Evolutionary conservation across 2,888 invertebrate genomes (phyloP), one percentile per base, ranked within the genome.

Genomic region (Tineola bisselliella): DNA sequence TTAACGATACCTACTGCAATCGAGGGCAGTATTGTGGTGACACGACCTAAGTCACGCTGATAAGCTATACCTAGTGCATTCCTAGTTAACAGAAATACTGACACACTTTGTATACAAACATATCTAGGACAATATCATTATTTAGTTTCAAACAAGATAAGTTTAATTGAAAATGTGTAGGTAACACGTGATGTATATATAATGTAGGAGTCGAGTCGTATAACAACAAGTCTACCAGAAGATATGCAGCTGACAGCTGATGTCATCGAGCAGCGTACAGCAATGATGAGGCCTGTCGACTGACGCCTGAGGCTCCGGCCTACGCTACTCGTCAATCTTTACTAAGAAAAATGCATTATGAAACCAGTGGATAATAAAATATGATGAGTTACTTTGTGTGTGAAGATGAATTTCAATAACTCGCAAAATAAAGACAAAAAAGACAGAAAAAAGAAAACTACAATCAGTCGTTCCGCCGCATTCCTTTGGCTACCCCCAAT

Each of bases 11-110:
- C n/a, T n/a, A n/a, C 58, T 58, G 33, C 31, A 74, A 81, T 75
- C 66, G 76, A 70, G 83, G 78, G 71, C 82, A 73, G 58, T 33
- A 15, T 33, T 62, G 63, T 64, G 66, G 72, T 72, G 79, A 80
- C 78, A 76, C 77, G 77, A 81, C 78, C 79, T 75, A 74, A 76
- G 67, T 66, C 74, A 72, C 73, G 68, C 74, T 75, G 83, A 83
- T 84, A 84, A 83, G 75, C 70, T 62, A 71, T 72, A 75, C 74
- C 76, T 75, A 72, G 73, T 74, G 70, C 70, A 73, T 71, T 75
- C 69, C 66, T 66, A 71, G 70, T 70, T 75, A 73, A 56, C 54
- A 18, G 12, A 54, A 25, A 18, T 54, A 54, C 25, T 54, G 54
- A 54, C 54, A 54, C 54, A 54, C 54, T 12, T 54, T 8, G 13